phyloP scores from a whole-genome alignment of 1,140 invertebrate genomes.

The Mactra quadrangularis region DNA sequence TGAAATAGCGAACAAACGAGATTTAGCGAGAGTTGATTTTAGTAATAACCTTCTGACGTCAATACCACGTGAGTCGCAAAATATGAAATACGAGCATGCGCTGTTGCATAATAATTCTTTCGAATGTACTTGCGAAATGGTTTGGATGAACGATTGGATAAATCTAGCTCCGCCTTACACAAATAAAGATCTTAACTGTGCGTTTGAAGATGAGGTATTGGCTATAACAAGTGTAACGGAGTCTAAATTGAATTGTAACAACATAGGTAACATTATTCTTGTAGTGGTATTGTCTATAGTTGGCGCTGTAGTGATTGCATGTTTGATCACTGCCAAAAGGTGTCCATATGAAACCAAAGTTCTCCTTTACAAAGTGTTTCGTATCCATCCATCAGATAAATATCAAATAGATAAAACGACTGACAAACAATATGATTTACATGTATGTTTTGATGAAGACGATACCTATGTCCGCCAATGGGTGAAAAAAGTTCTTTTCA shows the following conservation, averaged over 20 bases:
- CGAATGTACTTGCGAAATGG: conserved; percentile 49
- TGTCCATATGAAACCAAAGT: conserved; percentile 73
- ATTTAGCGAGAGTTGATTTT: conserved; percentile 38
- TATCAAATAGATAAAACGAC: conserved; percentile 58
- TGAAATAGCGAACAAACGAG: conserved; percentile 17
- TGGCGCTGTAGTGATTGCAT: conserved; percentile 50
- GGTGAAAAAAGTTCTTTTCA: conserved; percentile 63
- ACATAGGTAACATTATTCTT: conserved; percentile 51
- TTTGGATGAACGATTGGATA: conserved; percentile 61
- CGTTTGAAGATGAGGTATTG: conserved; percentile 28
- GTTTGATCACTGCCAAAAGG: conserved; percentile 63
- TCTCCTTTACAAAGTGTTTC: conserved; percentile 62
- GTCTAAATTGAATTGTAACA: conserved; percentile 47
- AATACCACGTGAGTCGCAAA: conserved; percentile 24
- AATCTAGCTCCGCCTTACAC: conserved; percentile 29
- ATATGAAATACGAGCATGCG: conserved; percentile 37
- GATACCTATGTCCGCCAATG: conserved; percentile 66
- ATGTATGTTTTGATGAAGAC: conserved; percentile 62
- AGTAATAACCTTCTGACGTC: conserved; percentile 13
- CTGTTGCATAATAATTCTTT: conserved; percentile 15
- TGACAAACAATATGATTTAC: conserved; percentile 56
- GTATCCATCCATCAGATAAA: conserved; percentile 63
- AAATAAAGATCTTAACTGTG: conserved; percentile 52
- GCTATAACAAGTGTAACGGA: conserved; percentile 56
- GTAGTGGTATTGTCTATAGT: conserved; percentile 48